Percentiles rank a stretch among this genome's conserved stretches.
Conservation (phyloP, 1,140 invertebrate genomes). For the Drosophila yakuba region DNA sequence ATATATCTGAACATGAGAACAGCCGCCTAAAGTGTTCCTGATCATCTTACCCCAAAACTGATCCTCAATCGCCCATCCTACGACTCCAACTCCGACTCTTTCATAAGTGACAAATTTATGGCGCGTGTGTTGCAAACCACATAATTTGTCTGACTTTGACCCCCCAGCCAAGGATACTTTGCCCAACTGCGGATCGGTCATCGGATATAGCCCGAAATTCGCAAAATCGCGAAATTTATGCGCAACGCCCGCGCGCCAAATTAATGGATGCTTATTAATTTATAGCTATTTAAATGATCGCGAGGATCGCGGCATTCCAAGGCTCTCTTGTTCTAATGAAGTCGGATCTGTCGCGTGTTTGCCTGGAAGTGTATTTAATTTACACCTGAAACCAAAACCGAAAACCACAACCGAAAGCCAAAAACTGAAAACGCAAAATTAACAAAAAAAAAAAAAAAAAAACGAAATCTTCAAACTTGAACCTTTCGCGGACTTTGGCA, state of each 20-base stretch:
- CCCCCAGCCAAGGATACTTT: slow-evolving; percentile 21
- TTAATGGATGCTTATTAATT: slow-evolving; percentile 83
- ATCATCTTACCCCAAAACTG: slow-evolving; percentile 16
- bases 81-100: neutral
- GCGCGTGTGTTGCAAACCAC: slow-evolving; percentile 79
- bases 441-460: slow-evolving; percentile 7
- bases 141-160: slow-evolving; percentile 78
- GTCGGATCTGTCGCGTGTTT: slow-evolving; percentile 69
- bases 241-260: slow-evolving; percentile 77
- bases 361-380: slow-evolving; percentile 76
- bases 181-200: slow-evolving; percentile 16
- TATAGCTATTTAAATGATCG: slow-evolving; percentile 82
- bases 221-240: slow-evolving; percentile 63
- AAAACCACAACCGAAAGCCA: slow-evolving; percentile 40
- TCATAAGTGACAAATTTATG: slow-evolving; percentile 82
- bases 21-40: slow-evolving; percentile 27
- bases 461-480: slow-evolving; percentile 68
- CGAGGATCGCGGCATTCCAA: slow-evolving; percentile 68
- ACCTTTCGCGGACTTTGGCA: slow-evolving; percentile 65
- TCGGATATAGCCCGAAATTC: slow-evolving; percentile 48
- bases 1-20: slow-evolving; percentile 13
- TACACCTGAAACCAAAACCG: slow-evolving; percentile 78
- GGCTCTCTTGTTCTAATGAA: slow-evolving; percentile 59
- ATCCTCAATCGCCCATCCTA: neutral
- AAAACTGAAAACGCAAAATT: slow-evolving; percentile 27